phyloP scores from a whole-genome alignment of 2,113 vertebrate genomes.

The Nymphicus hollandicus region DNA sequence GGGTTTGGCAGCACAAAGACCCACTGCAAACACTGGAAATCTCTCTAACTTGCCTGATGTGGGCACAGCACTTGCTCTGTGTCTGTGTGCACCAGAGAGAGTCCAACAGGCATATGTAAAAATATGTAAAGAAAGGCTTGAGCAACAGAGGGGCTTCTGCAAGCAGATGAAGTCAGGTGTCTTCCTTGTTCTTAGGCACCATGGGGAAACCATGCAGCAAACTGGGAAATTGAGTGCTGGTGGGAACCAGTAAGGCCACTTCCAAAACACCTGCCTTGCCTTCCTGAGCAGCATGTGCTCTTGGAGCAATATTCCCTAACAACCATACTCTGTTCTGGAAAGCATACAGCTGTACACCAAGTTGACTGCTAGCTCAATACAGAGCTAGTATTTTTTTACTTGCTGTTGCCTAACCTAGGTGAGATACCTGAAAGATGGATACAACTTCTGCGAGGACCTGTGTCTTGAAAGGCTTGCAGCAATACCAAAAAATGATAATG shows the following conservation, averaged over 20 bases:
- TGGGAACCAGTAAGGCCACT: not conserved
- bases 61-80: rapidly evolving
- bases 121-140: not conserved
- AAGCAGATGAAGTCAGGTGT: rapidly evolving
- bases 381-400: not conserved
- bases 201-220: rapidly evolving
- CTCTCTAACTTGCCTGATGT: not conserved
- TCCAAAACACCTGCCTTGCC: not conserved
- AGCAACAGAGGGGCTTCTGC: not conserved
- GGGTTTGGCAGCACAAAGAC: not conserved
- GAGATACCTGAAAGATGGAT: not conserved
- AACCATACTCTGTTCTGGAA: not conserved
- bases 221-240: not conserved
- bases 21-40: not conserved
- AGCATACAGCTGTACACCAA: not conserved
- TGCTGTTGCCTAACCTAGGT: not conserved
- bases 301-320: not conserved
- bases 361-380: not conserved
- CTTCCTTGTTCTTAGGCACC: not conserved
- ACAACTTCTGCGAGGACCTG: not conserved
- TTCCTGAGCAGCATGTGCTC: not conserved
- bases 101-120: not conserved
- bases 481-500: not conserved
- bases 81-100: not conserved
- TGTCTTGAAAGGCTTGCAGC: not conserved